These are phyloP conservation scores for Oxyscelio sp. DNA, from an alignment of 2,888 invertebrate species.

Conservation along the genomic window DNA sequence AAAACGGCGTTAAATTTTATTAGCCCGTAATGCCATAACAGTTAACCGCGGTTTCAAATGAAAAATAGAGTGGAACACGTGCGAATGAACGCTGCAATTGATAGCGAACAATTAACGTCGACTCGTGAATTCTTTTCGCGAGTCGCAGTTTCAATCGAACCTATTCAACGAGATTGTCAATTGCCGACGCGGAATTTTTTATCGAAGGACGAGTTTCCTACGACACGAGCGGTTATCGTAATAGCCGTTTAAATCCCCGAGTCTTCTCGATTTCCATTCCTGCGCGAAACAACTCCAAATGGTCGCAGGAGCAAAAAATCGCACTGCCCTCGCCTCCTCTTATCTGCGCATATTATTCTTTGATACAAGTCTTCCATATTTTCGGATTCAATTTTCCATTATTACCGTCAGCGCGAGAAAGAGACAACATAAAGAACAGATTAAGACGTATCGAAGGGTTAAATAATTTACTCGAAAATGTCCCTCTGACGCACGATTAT, in stretches of 20 bases:
- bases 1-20: no score
- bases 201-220: conserved; percentile 66
- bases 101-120: no score
- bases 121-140: conserved; percentile 48
- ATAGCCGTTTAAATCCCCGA: conserved; percentile 52
- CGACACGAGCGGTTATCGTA: conserved; percentile 36
- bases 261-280: conserved; percentile 56
- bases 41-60: no score
- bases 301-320: conserved; percentile 14
- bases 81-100: no score
- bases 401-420: background rate
- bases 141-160: conserved; percentile 40
- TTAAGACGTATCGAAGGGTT: conserved; percentile 16
- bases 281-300: background rate
- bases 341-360: background rate
- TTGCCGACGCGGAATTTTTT: conserved; percentile 44
- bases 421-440: conserved; percentile 19
- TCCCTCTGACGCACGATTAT: background rate
- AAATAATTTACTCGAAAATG: conserved; percentile 20
- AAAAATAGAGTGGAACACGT: no score
- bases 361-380: background rate
- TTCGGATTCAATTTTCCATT: conserved; percentile 15
- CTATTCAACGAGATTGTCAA: conserved; percentile 66
- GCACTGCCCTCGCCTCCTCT: background rate
- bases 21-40: no score